Evolutionary conservation across 2,888 invertebrate genomes (phyloP), one percentile per base, ranked within the genome.

Genomic region (Alviniconcha strummeri): DNA sequence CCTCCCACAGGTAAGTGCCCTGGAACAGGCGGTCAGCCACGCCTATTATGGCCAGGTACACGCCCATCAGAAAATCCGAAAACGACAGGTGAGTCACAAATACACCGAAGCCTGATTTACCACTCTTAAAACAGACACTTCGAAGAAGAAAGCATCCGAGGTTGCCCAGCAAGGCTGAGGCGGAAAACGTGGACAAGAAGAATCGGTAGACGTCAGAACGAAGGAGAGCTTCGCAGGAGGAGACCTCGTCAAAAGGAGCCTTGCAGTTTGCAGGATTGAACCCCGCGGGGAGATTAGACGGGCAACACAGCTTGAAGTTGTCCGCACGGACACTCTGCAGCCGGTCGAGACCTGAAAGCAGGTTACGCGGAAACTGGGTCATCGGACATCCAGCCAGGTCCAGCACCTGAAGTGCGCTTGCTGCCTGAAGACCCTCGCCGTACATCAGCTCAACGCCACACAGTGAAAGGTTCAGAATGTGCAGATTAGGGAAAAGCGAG

Each of bases 1-100:
- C 75, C 54, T 75, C 55, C 75, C 75, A 75, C 75, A 75, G 55
- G 52, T 75, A 75, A n/a, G 15, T 75, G 15, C 75, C 54, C 54
- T 17, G 36, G 75, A 52, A 75, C 52, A 75, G 11, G 15, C 75
- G 36, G 75, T 75, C 75, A 75, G 54, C 52, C 75, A 69, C 69
- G 17, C 69, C 69, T 6, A 69, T 69, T 17, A 69, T 17, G 15
- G n/a, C 17, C 69, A 69, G 69, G n/a, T 69, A 69, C 69, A 69
- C 69, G 15, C 69, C 69, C 69, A 69, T 69, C 69, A 69, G 69
- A 75, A 75, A 75, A 9, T 75, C 75, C 15, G 75, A 52, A 5
- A 75, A 1, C 4, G 17, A n/a, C 52, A 75, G 52, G 55, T 75
- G 52, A 9, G 54, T 54, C 4, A 75, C 75, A 54, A 75, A 75